Base-by-base conservation (phyloP, 2,113 vertebrate species). In the Strigops habroptila region DNA sequence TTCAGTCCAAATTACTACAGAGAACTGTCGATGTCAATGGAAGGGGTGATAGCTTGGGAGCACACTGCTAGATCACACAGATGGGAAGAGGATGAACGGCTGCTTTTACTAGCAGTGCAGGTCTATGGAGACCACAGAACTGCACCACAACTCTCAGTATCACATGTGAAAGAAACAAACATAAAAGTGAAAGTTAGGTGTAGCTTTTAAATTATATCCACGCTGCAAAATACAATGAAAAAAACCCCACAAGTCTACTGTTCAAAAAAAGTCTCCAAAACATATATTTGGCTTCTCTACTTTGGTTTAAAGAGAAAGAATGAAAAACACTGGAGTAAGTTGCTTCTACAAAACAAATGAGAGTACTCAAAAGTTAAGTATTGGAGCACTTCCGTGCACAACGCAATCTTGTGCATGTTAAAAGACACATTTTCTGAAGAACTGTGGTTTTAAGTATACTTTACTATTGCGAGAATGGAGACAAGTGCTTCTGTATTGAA, bases 201-300 rank as follows among this genome's bases (percentile, higher is more conserved):
- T 19, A 1, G 1, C 43, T 69, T 73, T 10, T 10, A 41, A 64
- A 28, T 10, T 1, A 41, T 3, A 43, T 1, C 25, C 43, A 59
- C 14, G 1, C 23, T 7, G 31, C 49, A 49, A 51, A 60, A 80
- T 2, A 18, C 41, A 57, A n/a, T 24, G 23, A 33, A n/a, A 59
- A 59, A 63, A 84, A 33, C 8, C 14, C 35, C 2, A 6, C 9
- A 5, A 57, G 25, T 5, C 23, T 9, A 4, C 1, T 9, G 28
- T 28, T 35, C 37, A n/a, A 21, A 68, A 68, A 52, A 22, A 15
- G 1, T 12, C 23, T 69, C 71, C 57, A 30, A 41, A 86, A n/a
- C 3, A 0, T 3, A 15, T 5, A 2, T 10, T 7, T 41, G 69
- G 23, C 18, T 4, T 19, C 41, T 68, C 19, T 35, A 0, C 22